Base-by-base conservation (phyloP, 2,113 vertebrate genomes). In the Actenoides hombroni region DNA sequence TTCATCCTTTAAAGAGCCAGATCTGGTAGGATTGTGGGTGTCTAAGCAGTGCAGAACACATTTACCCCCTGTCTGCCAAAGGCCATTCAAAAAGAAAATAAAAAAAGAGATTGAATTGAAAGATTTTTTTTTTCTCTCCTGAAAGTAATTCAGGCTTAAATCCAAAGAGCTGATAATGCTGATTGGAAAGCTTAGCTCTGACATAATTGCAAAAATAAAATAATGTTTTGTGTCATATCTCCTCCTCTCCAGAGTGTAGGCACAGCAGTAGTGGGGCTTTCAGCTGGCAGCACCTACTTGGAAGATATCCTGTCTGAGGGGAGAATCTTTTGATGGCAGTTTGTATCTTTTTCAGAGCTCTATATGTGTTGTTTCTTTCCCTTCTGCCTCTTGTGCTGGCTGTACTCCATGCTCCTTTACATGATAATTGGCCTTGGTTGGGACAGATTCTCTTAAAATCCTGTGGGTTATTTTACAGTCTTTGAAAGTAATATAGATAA, bases 151-250 rank as follows among this genome's bases (percentile, higher is more conserved):
- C 39, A 83, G 67, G 61, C 54, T 94, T 78, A 82, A 93, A 83
- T 33, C 16, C 12, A 1, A 64, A 19, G 8, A 74, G 68, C 69
- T 82, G 39, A 53, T 86, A 73, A 59, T 35, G 69, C 44, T 92
- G 73, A 92, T 40, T 68, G 80, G 65, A 77, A 93, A 85, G 69
- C 86, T 92, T 31, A 92, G 57, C 49, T 68, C 70, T 94, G 91
- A 44, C 6, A 2, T 4, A 4, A 20, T 42, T 79, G 40, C 44
- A 69, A 10, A 87, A 74, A 53, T 57, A 9, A 80, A 86, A 68
- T 63, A 20, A 53, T 28, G 37, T 39, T 16, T 67, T 40, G 5
- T 39, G 42, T 51, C 1, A 0, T 42, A 48, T 80, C 67, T 73
- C 40, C 28, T 42, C 18, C 53, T n/a, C 31, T 49, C 21, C 24